Base-by-base conservation (phyloP, 2,113 vertebrate species). In the Antennarius striatus region DNA sequence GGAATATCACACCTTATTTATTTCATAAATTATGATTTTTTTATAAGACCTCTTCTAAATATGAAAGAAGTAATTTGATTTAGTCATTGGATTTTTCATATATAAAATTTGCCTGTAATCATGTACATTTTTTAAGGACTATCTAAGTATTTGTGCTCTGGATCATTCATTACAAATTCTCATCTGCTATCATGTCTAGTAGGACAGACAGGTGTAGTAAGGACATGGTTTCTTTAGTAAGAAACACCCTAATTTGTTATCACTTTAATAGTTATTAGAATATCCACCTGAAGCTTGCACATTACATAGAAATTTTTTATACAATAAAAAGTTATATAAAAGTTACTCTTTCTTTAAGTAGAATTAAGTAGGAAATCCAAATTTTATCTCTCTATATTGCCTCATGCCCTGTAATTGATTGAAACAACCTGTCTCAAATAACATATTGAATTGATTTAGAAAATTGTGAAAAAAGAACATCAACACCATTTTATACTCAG, bases 1-100 rank as follows among this genome's bases (percentile, higher is more conserved):
- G 69, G 29, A 49, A 51, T 36, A 46, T 65, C 22, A 17, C 28
- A 43, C 17, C n/a, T 59, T 81, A 59, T 79, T 81, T 83, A 75
- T 55, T 42, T 56, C 40, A 56, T 68, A 51, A 67, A 70, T 66
- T 29, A 46, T 69, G 22, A 12, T 22, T 55, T 62, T 71, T 58
- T 5, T 2, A 54, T 43, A 10, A 36, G 29, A 14, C 9, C 46
- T 46, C 42, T 63, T 52, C 58, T 51, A 45, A 63, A 56, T 11
- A 53, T 67, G n/a, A 63, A 64, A 50, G 3, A 30, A 42, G 15
- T 52, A 10, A 50, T 67, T 52, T 5, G 1, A 17, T n/a, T 50
- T 15, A 62, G n/a, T 12, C 12, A 13, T 29, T 29, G 8, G 57
- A 57, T 3, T 56, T 60, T 54, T 36, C 32, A 36, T 36, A 36